Percentiles rank a stretch among this genome's conserved stretches.
These are phyloP conservation scores for Gadopsis marmoratus DNA, from an alignment of 2,797 vertebrate genomes.

Conservation along the genomic window DNA sequence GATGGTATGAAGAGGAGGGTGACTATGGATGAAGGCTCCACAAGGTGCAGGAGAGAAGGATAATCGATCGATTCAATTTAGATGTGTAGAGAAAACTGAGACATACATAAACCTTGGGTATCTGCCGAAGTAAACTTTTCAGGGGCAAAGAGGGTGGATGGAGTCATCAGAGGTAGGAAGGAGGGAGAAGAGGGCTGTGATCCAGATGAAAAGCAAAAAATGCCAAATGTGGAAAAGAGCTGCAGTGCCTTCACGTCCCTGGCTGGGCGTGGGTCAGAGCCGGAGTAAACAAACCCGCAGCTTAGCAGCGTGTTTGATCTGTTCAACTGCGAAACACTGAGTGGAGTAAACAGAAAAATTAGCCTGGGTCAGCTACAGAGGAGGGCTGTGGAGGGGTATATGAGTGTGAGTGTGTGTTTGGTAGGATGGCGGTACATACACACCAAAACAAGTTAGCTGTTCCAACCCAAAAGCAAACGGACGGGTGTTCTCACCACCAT, in stretches of 20 bases:
- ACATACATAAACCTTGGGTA: slow-evolving; percentile 13
- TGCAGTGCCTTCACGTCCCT: slow-evolving; percentile 57
- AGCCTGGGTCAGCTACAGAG: slow-evolving; percentile 68
- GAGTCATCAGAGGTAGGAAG: slow-evolving; percentile 49
- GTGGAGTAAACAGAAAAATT: slow-evolving; percentile 81
- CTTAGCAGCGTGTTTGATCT: slow-evolving; percentile 82
- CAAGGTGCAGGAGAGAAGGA: slow-evolving; percentile 32
- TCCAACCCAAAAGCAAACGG: slow-evolving; percentile 65
- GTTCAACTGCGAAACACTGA: slow-evolving; percentile 79
- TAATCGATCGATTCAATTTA: slow-evolving; percentile 31
- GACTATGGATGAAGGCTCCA: slow-evolving; percentile 31
- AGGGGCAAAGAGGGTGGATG: slow-evolving; percentile 49
- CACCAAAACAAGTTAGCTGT: slow-evolving; percentile 54
- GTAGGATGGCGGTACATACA: slow-evolving; percentile 9
- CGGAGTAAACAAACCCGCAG: slow-evolving; percentile 82
- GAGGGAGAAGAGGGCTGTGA: slow-evolving; percentile 54
- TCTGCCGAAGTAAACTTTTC: slow-evolving; percentile 52
- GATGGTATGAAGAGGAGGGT: slow-evolving; percentile 39
- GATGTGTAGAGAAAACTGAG: slow-evolving; percentile 19
- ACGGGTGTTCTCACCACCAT: slow-evolving; percentile 18
- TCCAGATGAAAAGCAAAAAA: slow-evolving; percentile 71
- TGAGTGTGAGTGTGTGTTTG: slow-evolving; percentile 24
- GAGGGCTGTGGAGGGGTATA: slow-evolving; percentile 40
- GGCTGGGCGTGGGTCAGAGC: slow-evolving; percentile 75
- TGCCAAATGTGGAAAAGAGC: slow-evolving; percentile 70